phyloP scores from a whole-genome alignment of 2,888 invertebrate genomes.

The Drosophila suboccidentalis region DNA sequence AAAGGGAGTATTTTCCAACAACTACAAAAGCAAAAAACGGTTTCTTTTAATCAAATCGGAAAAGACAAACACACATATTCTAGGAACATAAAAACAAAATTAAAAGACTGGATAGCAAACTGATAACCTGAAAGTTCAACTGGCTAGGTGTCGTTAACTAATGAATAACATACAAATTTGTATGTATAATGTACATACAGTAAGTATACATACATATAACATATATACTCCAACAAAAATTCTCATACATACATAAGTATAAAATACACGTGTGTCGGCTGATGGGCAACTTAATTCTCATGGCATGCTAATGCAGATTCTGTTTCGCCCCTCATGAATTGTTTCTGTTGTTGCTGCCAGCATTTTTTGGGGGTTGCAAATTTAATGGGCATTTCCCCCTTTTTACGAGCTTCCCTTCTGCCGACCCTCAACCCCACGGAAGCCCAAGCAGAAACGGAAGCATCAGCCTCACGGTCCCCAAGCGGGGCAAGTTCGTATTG shows the following conservation, averaged over 20 bases:
- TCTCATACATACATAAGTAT: constrained; percentile 18
- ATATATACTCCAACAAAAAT: neutral
- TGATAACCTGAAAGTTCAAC: constrained; percentile 18
- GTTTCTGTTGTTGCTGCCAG: constrained; percentile 37
- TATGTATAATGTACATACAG: neutral
- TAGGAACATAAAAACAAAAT: neutral
- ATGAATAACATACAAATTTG: constrained; percentile 20
- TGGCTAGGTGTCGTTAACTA: constrained; percentile 13
- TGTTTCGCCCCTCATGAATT: constrained; percentile 16
- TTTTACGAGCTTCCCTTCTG: constrained; percentile 69
- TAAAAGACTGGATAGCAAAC: neutral
- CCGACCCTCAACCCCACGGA: constrained; percentile 26
- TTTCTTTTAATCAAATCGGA: neutral
- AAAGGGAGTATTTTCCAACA: too few relatives aligned
- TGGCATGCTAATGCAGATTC: constrained; percentile 75
- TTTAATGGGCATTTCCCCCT: constrained; percentile 59
- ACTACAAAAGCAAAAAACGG: too few relatives aligned
- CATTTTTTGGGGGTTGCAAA: constrained; percentile 70
- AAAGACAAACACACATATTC: neutral
- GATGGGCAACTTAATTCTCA: constrained; percentile 67
- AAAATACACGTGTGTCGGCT: constrained; percentile 55
- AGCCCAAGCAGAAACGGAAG: constrained; percentile 43
- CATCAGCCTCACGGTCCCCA: constrained; percentile 57
- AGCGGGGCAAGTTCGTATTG: constrained; percentile 43
- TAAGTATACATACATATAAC: constrained; percentile 4